Evolutionary conservation across 1,140 invertebrate genomes (phyloP).

Genomic region (Hylaeus volcanicus): DNA sequence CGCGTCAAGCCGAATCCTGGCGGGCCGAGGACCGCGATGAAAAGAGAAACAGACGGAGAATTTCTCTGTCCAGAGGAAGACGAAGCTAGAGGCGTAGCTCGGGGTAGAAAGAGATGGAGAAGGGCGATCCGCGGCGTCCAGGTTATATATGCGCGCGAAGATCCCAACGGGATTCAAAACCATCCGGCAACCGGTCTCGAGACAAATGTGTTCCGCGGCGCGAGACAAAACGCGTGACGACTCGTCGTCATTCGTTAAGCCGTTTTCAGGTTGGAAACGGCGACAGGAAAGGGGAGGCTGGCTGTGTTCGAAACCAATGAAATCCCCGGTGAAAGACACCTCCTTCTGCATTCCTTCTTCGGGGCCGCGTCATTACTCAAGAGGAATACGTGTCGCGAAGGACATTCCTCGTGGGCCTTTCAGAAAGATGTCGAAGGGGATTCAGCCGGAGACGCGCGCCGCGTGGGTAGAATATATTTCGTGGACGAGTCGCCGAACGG

Average conservation of each 20-base stretch:
- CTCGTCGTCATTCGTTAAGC: constrained; percentile 66
- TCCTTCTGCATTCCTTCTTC: constrained; percentile 56
- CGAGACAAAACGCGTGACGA: constrained; percentile 62
- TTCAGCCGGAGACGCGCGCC: not conserved
- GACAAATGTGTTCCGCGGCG: constrained; percentile 61
- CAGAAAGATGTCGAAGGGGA: constrained; percentile 38
- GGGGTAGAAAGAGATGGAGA: constrained; percentile 3
- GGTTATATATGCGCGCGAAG: constrained; percentile 39
- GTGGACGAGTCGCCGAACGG: not conserved
- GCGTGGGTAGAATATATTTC: constrained; percentile 41
- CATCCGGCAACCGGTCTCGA: constrained; percentile 51
- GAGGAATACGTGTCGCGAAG: constrained; percentile 63
- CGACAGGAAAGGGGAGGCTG: constrained; percentile 31
- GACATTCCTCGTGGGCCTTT: constrained; percentile 58
- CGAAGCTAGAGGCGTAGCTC: not conserved
- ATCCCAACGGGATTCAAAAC: constrained; percentile 59
- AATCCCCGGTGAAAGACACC: constrained; percentile 55
- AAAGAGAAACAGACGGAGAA: constrained; percentile 44
- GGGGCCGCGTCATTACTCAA: constrained; percentile 62
- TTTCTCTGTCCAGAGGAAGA: constrained; percentile 2
- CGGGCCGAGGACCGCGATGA: constrained; percentile 55
- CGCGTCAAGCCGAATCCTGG: constrained; percentile 63
- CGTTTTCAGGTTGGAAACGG: constrained; percentile 54
- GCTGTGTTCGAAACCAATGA: constrained; percentile 58
- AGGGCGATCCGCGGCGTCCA: constrained; percentile 41